phyloP scores from a whole-genome alignment of 2,113 vertebrate genomes.

The Seriola rivoliana region DNA sequence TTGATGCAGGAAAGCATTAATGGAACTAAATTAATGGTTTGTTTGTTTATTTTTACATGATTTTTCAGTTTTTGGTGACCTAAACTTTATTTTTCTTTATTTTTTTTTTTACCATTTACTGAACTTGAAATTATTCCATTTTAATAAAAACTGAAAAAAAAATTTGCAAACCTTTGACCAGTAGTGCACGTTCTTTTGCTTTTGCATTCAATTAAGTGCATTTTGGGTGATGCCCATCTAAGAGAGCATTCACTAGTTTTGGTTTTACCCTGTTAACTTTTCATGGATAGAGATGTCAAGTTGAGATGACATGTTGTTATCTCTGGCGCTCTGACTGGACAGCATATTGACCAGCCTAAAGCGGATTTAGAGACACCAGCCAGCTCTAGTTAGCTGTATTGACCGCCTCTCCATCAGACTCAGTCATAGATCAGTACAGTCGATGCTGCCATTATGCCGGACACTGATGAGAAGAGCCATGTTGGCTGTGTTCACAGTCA shows the following conservation, averaged over 20 bases:
- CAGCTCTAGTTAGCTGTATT: constrained; percentile 65
- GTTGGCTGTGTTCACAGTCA: constrained; percentile 70
- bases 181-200: neutral
- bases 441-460: constrained; percentile 56
- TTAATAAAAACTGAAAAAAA: no score
- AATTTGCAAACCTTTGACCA: no score
- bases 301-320: constrained; percentile 53
- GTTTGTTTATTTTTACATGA: no score
- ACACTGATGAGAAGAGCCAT: constrained; percentile 71
- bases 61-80: no score
- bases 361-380: constrained; percentile 62
- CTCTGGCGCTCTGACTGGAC: constrained; percentile 1
- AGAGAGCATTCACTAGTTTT: constrained; percentile 5
- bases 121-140: no score
- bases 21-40: no score
- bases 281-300: constrained; percentile 32
- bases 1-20: no score
- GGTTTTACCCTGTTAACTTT: constrained; percentile 5
- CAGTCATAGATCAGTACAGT: constrained; percentile 71
- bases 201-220: constrained; percentile 9
- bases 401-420: constrained; percentile 64
- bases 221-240: neutral
- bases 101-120: no score
- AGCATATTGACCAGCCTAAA: constrained; percentile 50
- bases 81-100: no score